Conservation (phyloP, 2,797 vertebrate species). For the Ctenopoma kingsleyae region DNA sequence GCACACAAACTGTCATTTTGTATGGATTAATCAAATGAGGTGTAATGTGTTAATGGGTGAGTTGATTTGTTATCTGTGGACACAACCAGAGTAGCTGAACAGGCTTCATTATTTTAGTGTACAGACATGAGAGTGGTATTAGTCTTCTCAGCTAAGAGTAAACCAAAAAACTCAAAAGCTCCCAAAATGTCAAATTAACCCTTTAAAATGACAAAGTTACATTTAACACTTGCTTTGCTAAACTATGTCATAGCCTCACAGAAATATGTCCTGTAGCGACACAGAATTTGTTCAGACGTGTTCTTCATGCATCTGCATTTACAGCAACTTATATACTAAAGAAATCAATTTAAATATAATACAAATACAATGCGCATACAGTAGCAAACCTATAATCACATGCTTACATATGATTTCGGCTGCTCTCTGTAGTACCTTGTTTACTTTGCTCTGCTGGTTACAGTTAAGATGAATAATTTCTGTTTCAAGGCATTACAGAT, state of each 20-base stretch:
- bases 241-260: background rate
- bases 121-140: background rate
- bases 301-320: constrained; percentile 16
- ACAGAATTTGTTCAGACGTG: constrained; percentile 12
- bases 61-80: background rate
- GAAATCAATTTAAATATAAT: constrained; percentile 32
- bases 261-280: background rate
- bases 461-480: constrained; percentile 38
- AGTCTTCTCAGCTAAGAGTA: background rate
- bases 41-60: background rate
- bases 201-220: background rate
- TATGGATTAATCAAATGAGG: background rate
- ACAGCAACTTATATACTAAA: constrained; percentile 2
- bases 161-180: background rate
- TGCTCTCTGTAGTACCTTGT: constrained; percentile 41
- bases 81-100: background rate
- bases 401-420: constrained; percentile 9
- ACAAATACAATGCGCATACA: background rate
- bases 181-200: background rate
- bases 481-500: constrained; percentile 63
- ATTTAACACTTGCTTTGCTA: background rate
- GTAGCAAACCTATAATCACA: constrained; percentile 13
- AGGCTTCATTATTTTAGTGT: background rate
- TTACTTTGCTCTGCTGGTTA: constrained; percentile 51
- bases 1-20: constrained; percentile 2